Base-by-base conservation (phyloP, 2,888 invertebrate genomes). In the Tuta absoluta region DNA sequence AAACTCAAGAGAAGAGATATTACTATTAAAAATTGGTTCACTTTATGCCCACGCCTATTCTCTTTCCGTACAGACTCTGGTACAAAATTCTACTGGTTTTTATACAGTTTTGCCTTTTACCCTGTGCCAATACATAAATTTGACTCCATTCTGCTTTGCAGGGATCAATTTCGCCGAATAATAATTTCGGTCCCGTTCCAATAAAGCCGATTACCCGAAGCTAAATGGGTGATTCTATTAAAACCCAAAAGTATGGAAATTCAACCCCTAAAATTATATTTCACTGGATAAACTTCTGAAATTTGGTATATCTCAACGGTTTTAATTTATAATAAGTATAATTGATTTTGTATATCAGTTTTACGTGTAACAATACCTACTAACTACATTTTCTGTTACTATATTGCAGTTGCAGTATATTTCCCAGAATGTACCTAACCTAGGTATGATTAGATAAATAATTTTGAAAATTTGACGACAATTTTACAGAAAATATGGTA, bases 151-250 rank as follows among this genome's bases (percentile, higher is more conserved):
- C n/a, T 41, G n/a, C 41, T 41, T 41, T 41, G n/a, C 14, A 14
- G 41, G 41, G 41, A 12, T 41, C 41, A 41, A 41, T 41, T 12
- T 41, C n/a, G n/a, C 14, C 41, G 14, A 41, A 41, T 41, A 41
- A 41, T 41, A 41, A 41, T 41, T 41, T 14, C 14, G 14, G 41
- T n/a, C 14, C 14, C 14, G 12, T 41, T 41, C 33, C 41, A n/a
- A 41, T 41, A 41, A 41, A 41, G 41, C 41, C 41, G 41, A 41
- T 41, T 41, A 41, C 41, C 14, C n/a, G n/a, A 41, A 41, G 41
- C 41, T 41, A 41, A 41, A 41, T 41, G 41, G 41, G 41, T 41
- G 41, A 14, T 41, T 41, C 41, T 41, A 41, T 41, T 41, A 41
- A 41, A 41, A 41, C 14, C 41, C 14, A 41, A 41, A 41, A 41